These are phyloP conservation scores for Hyphantria cunea DNA, from an alignment of 1,140 invertebrate species.

Conservation along the genomic window DNA sequence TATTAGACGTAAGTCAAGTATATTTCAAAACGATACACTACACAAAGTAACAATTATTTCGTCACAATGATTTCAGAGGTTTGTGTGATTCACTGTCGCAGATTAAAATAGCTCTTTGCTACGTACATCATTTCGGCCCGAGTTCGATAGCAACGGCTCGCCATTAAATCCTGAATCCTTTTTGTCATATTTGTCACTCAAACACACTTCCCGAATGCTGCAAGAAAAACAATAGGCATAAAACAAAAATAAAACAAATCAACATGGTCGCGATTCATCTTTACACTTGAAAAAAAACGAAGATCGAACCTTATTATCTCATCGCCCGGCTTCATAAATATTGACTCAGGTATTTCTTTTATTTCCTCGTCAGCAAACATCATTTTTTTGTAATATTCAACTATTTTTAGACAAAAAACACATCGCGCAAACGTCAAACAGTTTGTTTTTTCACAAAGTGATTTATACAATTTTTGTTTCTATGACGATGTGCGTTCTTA, in stretches of 20 bases:
- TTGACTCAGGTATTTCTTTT: slow-evolving; percentile 60
- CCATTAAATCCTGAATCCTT: slow-evolving; percentile 56
- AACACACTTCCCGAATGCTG: slow-evolving; percentile 70
- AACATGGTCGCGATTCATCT: slow-evolving; percentile 41
- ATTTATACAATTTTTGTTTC: slow-evolving; percentile 47
- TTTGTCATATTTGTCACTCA: slow-evolving; percentile 70
- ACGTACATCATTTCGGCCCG: slow-evolving; percentile 60
- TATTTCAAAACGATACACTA: too few relatives aligned
- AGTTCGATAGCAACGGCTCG: slow-evolving; percentile 49
- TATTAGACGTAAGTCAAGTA: too few relatives aligned
- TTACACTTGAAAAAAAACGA: slow-evolving; percentile 55
- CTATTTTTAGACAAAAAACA: slow-evolving; percentile 71
- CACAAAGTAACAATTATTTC: too few relatives aligned
- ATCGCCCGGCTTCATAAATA: slow-evolving; percentile 66
- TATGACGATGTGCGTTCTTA: too few relatives aligned
- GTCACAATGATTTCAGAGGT: too few relatives aligned
- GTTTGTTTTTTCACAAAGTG: slow-evolving; percentile 54
- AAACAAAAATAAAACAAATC: slow-evolving; percentile 45
- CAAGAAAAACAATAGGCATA: slow-evolving; percentile 42
- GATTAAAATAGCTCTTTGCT: neutral
- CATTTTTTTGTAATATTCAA: slow-evolving; percentile 72
- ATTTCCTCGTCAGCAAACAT: slow-evolving; percentile 78
- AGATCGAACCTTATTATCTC: slow-evolving; percentile 76
- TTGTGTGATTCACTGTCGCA: too few relatives aligned
- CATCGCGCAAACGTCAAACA: slow-evolving; percentile 56